A percentile compares a stretch with the other conserved stretches of the same genome.
Conservation (phyloP, 2,113 vertebrate genomes). For the Gallinago jamesoni region DNA sequence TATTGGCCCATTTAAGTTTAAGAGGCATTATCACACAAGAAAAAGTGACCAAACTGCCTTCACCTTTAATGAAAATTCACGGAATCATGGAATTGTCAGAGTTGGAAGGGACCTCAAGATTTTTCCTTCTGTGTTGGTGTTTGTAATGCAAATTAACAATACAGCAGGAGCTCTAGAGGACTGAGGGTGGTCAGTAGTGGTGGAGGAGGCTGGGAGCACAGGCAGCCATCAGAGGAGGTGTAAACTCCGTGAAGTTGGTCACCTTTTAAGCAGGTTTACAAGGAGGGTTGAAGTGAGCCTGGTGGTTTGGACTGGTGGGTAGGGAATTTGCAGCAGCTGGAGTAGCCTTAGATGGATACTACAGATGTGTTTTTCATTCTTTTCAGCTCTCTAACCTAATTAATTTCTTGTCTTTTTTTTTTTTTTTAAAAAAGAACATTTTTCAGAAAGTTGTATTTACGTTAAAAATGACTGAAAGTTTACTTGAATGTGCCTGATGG, state of each 20-base stretch:
- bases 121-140: neutral
- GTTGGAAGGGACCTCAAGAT: no score
- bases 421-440: neutral
- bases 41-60: neutral
- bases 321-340: neutral
- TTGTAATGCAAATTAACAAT: neutral
- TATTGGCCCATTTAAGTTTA: neutral
- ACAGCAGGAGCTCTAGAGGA: neutral
- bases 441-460: neutral
- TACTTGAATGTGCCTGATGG: neutral
- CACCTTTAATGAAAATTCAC: neutral
- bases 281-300: neutral
- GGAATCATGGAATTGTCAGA: neutral
- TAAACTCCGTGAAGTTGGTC: neutral
- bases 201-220: neutral
- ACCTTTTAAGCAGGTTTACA: neutral
- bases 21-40: neutral
- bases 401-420: neutral
- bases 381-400: neutral
- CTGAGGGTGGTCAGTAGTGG: accelerated
- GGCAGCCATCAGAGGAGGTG: neutral
- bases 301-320: neutral
- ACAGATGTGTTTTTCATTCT: neutral
- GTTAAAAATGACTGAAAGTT: neutral
- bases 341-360: neutral